phyloP scores from a whole-genome alignment of 2,888 invertebrate genomes.

The Temnothorax rugatulus region DNA sequence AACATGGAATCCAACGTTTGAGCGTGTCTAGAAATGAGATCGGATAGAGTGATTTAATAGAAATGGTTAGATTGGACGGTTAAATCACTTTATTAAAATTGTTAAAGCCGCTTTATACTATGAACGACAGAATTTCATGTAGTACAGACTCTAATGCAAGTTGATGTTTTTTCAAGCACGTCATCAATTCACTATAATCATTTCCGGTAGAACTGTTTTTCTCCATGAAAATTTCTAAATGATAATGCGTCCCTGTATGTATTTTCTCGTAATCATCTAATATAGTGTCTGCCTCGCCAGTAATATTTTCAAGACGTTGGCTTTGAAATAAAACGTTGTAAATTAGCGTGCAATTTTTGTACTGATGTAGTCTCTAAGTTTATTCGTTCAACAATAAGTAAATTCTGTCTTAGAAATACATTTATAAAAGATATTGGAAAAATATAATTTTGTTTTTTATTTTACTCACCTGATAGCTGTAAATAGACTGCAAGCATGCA shows the following conservation, averaged over 20 bases:
- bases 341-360: not conserved
- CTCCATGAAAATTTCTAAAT: not conserved
- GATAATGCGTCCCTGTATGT: not conserved
- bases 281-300: not conserved
- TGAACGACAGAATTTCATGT: not conserved
- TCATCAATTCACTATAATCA: conserved; percentile 11
- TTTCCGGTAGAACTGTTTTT: not conserved
- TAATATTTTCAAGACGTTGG: conserved; percentile 20
- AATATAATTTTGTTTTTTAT: not conserved
- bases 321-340: not conserved
- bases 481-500: conserved; percentile 35
- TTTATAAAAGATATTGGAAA: not conserved
- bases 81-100: not conserved
- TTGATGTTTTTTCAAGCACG: conserved; percentile 34
- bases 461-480: conserved; percentile 22
- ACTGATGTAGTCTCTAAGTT: not conserved
- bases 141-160: conserved; percentile 32
- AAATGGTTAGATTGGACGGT: not conserved
- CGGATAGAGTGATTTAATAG: conserved; percentile 17
- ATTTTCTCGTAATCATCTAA: not conserved
- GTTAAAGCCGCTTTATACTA: not conserved
- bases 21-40: not conserved
- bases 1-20: not conserved
- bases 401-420: not conserved
- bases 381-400: not conserved